These are phyloP conservation scores for Leucoraja ocellata DNA, from an alignment of 2,797 vertebrate species.

Conservation along the genomic window DNA sequence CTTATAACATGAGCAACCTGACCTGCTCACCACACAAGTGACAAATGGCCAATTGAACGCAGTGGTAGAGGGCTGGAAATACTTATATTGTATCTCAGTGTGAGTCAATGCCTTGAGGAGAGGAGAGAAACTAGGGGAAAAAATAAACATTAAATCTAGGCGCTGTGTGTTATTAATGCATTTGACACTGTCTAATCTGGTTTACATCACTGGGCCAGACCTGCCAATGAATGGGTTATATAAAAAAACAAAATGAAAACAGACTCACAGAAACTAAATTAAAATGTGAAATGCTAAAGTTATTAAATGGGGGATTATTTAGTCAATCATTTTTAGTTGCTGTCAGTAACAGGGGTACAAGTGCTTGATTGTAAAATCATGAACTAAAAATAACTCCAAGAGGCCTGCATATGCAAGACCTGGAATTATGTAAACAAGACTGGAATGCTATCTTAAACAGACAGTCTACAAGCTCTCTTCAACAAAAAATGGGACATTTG, in stretches of 20 bases:
- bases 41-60: not conserved
- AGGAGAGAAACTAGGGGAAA: not conserved
- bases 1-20: not conserved
- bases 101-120: constrained; percentile 15
- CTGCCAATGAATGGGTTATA: constrained; percentile 16
- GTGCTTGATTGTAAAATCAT: not conserved
- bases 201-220: constrained; percentile 6
- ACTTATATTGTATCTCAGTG: not conserved
- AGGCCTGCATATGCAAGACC: not conserved
- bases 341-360: not conserved
- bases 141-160: constrained; percentile 22
- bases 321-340: not conserved
- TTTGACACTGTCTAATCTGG: not conserved
- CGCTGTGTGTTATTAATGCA: not conserved
- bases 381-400: not conserved
- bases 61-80: not conserved
- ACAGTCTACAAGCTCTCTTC: not conserved
- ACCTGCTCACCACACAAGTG: not conserved
- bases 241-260: constrained; percentile 6
- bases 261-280: constrained; percentile 13
- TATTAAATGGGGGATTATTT: constrained; percentile 21
- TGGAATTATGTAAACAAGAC: not conserved
- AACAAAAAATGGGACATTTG: not conserved
- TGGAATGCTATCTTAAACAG: not conserved
- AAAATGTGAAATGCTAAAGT: not conserved